Percentiles rank a stretch among this genome's conserved stretches.
These are phyloP conservation scores for Tenebrio molitor DNA, from an alignment of 1,140 invertebrate species.

Conservation along the genomic window DNA sequence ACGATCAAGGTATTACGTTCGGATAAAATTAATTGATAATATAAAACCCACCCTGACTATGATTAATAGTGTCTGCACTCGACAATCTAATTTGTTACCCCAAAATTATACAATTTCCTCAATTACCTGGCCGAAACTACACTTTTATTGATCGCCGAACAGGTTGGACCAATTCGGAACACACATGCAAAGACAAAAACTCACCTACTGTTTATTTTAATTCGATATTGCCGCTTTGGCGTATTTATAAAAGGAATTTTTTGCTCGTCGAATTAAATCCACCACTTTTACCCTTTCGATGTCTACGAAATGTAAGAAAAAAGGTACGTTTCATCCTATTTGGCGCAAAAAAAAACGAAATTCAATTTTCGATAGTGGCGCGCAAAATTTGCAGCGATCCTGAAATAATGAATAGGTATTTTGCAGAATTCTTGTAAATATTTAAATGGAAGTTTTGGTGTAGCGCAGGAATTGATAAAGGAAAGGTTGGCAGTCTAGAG, in stretches of 20 bases:
- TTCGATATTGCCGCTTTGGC: neutral
- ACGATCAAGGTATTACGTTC: constrained; percentile 7
- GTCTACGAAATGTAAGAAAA: too few relatives aligned
- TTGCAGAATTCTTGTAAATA: constrained; percentile 20
- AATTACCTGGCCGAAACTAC: constrained; percentile 1
- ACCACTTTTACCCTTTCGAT: too few relatives aligned
- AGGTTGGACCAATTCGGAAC: neutral
- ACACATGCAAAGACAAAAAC: neutral
- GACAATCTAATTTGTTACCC: constrained; percentile 10
- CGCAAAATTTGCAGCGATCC: too few relatives aligned
- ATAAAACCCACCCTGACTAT: constrained; percentile 1
- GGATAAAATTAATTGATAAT: constrained; percentile 26
- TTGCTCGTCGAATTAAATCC: neutral
- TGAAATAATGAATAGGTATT: constrained; percentile 3
- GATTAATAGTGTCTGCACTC: constrained; percentile 17
- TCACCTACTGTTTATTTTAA: neutral
- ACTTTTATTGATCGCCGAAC: neutral
- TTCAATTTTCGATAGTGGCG: too few relatives aligned
- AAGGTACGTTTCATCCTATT: too few relatives aligned
- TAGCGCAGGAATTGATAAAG: constrained; percentile 18
- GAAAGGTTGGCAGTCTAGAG: constrained; percentile 35
- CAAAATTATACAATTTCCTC: constrained; percentile 2
- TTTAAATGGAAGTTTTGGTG: constrained; percentile 35
- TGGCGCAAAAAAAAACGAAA: too few relatives aligned
- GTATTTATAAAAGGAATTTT: too few relatives aligned